A percentile compares a stretch with the other conserved stretches of the same genome.
phyloP scores from a whole-genome alignment of 2,113 vertebrate species.

The Condylura cristata region DNA sequence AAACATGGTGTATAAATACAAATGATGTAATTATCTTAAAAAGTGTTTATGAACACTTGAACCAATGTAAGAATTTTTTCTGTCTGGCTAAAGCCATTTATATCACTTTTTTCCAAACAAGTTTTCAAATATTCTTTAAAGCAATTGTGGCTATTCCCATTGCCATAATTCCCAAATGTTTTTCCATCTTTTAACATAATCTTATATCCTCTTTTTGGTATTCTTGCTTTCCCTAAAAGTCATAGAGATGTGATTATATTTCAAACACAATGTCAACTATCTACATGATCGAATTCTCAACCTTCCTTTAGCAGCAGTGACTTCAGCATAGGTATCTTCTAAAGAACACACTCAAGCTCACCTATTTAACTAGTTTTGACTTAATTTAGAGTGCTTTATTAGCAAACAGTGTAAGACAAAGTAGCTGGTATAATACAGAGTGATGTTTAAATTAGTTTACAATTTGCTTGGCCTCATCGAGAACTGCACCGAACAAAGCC shows the following conservation, averaged over 20 bases:
- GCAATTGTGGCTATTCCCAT: neutral
- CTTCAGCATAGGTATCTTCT: slow-evolving; percentile 64
- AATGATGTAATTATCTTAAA: neutral
- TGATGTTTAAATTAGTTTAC: slow-evolving; percentile 99
- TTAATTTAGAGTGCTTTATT: slow-evolving; percentile 94
- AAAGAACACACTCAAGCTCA: slow-evolving; percentile 82
- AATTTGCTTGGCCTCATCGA: slow-evolving; percentile 99
- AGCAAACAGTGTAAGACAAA: slow-evolving; percentile 94
- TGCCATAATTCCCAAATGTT: neutral
- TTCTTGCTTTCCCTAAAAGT: slow-evolving; percentile 40
- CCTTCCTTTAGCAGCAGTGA: neutral
- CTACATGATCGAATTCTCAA: neutral
- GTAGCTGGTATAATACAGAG: slow-evolving; percentile 97
- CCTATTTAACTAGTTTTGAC: slow-evolving; percentile 88
- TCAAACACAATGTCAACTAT: slow-evolving; percentile 36
- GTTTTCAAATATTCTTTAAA: neutral
- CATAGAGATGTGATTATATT: slow-evolving; percentile 53
- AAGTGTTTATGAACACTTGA: neutral
- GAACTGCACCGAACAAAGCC: slow-evolving; percentile 96
- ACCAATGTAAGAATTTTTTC: neutral
- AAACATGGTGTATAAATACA: neutral
- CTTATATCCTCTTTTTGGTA: neutral
- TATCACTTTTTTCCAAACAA: neutral
- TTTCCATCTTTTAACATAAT: neutral
- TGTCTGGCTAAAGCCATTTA: neutral